Evolutionary conservation across 2,113 vertebrate species (phyloP).

Genomic region (Ceyx melanurus): DNA sequence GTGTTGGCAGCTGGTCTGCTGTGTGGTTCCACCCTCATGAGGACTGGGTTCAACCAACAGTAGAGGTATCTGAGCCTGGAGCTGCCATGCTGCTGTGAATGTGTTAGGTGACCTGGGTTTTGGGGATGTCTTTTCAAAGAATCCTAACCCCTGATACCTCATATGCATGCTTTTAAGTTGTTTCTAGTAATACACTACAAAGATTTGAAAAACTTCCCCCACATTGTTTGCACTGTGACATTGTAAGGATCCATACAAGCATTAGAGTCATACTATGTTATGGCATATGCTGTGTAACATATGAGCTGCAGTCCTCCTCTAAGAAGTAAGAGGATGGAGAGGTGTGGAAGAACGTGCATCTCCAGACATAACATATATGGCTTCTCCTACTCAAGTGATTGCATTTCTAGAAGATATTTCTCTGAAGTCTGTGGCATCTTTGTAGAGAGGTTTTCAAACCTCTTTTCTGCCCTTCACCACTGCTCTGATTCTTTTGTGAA

Average conservation of each 20-base stretch:
- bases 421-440: too few species aligned
- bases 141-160: not conserved
- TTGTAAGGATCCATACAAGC: not conserved
- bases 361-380: too few species aligned
- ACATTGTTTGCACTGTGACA: not conserved
- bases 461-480: too few species aligned
- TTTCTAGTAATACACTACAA: not conserved
- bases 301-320: not conserved
- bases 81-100: not conserved
- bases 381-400: too few species aligned
- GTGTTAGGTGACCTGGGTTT: accelerated
- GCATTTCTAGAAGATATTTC: too few species aligned
- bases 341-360: too few species aligned
- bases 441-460: too few species aligned
- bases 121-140: not conserved
- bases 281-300: not conserved
- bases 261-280: not conserved
- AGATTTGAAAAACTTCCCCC: not conserved
- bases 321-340: not conserved
- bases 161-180: not conserved
- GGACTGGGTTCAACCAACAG: accelerated
- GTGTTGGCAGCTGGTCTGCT: not conserved
- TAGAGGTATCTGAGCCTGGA: not conserved
- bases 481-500: too few species aligned
- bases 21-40: not conserved